These are phyloP conservation scores for Anolis apletophallus DNA, from an alignment of 2,797 vertebrate species.

Conservation along the genomic window DNA sequence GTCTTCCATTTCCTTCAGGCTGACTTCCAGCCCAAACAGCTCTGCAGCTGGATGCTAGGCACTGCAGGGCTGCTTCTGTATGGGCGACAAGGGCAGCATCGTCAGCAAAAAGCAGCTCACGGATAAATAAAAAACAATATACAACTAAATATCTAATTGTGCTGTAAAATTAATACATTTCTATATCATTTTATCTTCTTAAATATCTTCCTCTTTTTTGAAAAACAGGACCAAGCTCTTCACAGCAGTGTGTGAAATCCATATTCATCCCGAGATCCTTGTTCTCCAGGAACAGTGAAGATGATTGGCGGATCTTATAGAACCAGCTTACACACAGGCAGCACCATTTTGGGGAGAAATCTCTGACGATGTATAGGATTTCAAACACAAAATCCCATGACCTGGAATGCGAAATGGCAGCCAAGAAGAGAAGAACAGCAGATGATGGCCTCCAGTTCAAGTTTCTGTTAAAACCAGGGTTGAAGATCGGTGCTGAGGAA, in stretches of 20 bases:
- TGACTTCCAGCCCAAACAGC: too few species aligned
- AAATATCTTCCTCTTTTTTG: background rate
- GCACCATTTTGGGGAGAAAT: background rate
- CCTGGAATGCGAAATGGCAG: background rate
- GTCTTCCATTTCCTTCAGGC: too few species aligned
- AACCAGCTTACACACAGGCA: background rate
- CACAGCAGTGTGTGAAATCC: background rate
- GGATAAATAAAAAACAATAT: too few species aligned
- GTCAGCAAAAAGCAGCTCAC: too few species aligned
- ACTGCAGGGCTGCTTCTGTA: too few species aligned
- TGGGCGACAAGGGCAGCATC: too few species aligned
- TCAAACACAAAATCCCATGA: background rate
- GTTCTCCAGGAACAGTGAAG: background rate
- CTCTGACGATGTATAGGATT: too few species aligned
- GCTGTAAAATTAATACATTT: background rate
- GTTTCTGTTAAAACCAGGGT: background rate
- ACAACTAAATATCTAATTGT: too few species aligned
- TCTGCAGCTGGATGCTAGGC: too few species aligned
- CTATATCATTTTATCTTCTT: background rate
- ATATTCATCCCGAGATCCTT: rapidly evolving
- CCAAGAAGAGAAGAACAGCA: background rate
- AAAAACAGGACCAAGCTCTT: background rate
- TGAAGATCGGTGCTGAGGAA: background rate
- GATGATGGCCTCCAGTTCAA: background rate
- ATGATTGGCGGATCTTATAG: background rate